These are phyloP conservation scores for Lypha dubia DNA, from an alignment of 2,888 invertebrate genomes.

Conservation along the genomic window DNA sequence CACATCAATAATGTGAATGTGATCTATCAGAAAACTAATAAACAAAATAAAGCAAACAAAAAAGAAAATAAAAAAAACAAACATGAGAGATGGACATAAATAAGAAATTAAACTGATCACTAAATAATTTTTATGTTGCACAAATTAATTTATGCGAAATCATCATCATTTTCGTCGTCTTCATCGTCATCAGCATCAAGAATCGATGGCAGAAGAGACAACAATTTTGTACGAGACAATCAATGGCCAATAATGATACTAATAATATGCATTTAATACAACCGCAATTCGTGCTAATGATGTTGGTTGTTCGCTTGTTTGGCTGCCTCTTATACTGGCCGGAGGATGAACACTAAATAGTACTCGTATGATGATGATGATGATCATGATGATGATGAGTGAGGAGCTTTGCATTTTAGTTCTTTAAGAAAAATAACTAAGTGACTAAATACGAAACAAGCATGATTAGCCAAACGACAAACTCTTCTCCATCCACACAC, in stretches of 20 bases:
- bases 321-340: neutral
- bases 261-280: conserved; percentile 67
- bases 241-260: conserved; percentile 61
- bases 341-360: neutral
- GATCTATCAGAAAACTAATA: conserved; percentile 49
- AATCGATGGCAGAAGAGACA: conserved; percentile 17
- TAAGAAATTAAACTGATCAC: conserved; percentile 49
- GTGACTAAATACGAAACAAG: conserved; percentile 36
- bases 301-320: conserved; percentile 50
- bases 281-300: conserved; percentile 68
- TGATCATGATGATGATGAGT: conserved; percentile 37
- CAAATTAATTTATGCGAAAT: conserved; percentile 64
- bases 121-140: conserved; percentile 55
- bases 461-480: conserved; percentile 64
- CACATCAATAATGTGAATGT: conserved; percentile 60
- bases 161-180: conserved; percentile 58
- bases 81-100: neutral
- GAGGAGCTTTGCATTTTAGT: conserved; percentile 37
- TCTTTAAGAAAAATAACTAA: conserved; percentile 25
- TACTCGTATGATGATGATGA: conserved; percentile 8
- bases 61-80: neutral
- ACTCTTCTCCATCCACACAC: conserved; percentile 31
- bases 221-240: conserved; percentile 36
- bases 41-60: conserved; percentile 9
- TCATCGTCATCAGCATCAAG: neutral